Base-by-base conservation (phyloP, 2,113 vertebrate genomes). In the Mionectes macconnelli region DNA sequence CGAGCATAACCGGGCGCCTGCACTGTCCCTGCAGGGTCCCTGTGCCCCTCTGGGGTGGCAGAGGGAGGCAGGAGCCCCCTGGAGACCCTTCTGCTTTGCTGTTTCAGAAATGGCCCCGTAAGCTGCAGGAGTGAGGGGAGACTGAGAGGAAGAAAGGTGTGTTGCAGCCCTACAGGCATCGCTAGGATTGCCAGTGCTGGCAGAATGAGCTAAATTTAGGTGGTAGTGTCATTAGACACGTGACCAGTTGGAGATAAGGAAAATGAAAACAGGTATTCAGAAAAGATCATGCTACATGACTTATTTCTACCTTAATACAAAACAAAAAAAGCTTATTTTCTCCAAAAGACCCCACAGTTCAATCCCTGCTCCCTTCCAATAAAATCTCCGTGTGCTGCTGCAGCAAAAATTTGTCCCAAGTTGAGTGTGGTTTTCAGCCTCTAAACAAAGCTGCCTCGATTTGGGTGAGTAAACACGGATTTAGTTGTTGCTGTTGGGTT, bases 171-270 rank as follows among this genome's bases (percentile, higher is more conserved):
- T 86, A 5, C 83, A 53, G 92, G 74, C 89, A 82, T 64, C 23
- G n/a, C 68, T 68, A 44, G 92, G 92, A 92, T 92, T 69, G 92
- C 73, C 44, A 94, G 74, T 50, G 73, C 88, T 63, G 39, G n/a
- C 76, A 68, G 90, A 94, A 87, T 57, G 96, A 96, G 96, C 96
- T 95, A 96, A 96, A 96, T 96, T 95, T 96, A 96, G 96, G 80
- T 42, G 80, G 57, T 94, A 90, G 92, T 95, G 93, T 96, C 96
- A 96, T 93, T 93, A 66, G 57, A 10, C 96, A 96, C 70, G 90
- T 96, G 95, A 96, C 86, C 0, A 0, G 44, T 39, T 76, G 94
- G 90, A 93, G 92, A 93, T 92, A 94, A 68, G 92, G 77, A 90
- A 91, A 92, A 94, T 42, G 92, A 96, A 97, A 95, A 92, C 88